Conservation (phyloP, 2,888 invertebrate species). For the Trissoscelio sp. region DNA sequence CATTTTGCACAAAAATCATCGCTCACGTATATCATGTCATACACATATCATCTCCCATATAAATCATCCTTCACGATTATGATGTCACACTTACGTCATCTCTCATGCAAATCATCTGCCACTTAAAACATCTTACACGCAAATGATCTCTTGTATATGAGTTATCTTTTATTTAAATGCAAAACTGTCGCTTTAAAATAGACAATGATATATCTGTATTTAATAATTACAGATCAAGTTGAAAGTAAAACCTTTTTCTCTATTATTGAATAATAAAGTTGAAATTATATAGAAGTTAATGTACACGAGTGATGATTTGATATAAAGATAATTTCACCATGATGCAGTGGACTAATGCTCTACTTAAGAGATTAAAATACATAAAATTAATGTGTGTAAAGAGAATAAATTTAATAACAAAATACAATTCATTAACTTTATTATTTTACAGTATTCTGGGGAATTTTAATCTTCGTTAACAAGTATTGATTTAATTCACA, state of each 20-base stretch:
- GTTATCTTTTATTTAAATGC: not conserved
- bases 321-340: not conserved
- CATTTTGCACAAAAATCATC: not conserved
- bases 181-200: not conserved
- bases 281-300: not conserved
- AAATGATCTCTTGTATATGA: not conserved
- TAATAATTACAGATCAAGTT: not conserved
- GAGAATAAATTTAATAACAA: not conserved
- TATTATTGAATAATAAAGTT: not conserved
- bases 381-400: not conserved
- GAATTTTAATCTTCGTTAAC: too few species aligned
- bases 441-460: too few species aligned
- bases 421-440: not conserved
- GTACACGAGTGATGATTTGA: not conserved
- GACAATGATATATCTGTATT: not conserved
- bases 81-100: constrained; percentile 7
- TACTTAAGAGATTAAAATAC: not conserved
- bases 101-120: constrained; percentile 12
- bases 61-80: constrained; percentile 11
- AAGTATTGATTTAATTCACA: too few species aligned
- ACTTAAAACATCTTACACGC: constrained; percentile 16
- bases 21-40: not conserved
- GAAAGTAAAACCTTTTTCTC: not conserved
- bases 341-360: not conserved
- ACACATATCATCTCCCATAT: not conserved